Percentiles rank a stretch among this genome's conserved stretches.
Conservation (phyloP, 2,888 invertebrate species). For the Andrena haemorrhoa region DNA sequence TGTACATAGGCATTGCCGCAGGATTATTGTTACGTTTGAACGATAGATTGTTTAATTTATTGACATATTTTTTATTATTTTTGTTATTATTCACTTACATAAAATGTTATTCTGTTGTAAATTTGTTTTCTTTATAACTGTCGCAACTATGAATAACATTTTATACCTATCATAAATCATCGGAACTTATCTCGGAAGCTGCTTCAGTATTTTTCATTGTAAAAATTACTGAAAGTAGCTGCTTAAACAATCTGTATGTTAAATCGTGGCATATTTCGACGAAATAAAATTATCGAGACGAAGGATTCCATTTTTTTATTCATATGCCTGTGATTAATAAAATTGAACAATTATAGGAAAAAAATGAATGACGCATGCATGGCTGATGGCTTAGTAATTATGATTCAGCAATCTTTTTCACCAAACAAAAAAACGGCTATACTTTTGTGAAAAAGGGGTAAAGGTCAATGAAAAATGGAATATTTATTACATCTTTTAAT, state of each 20-base stretch:
- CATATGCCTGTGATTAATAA: conserved; percentile 4
- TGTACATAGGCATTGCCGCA: conserved; percentile 6
- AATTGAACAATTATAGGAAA: background rate
- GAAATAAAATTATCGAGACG: conserved; percentile 16
- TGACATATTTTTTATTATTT: conserved; percentile 7
- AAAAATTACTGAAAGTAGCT: conserved; percentile 32
- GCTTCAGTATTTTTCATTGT: conserved; percentile 37
- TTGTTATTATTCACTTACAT: background rate
- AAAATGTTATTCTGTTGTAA: background rate
- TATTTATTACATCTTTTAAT: conserved; percentile 76
- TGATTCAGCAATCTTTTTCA: no score
- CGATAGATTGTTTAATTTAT: conserved; percentile 25
- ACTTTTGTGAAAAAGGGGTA: conserved; percentile 50
- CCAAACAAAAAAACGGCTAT: no score
- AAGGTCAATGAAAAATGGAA: conserved; percentile 73
- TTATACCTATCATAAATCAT: conserved; percentile 14
- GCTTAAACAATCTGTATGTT: conserved; percentile 14
- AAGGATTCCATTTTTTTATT: background rate
- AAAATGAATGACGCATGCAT: background rate
- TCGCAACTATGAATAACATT: conserved; percentile 8
- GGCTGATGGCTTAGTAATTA: no score
- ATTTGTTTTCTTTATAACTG: background rate
- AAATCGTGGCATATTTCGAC: conserved; percentile 6
- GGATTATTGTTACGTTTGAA: background rate
- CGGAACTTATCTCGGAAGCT: conserved; percentile 7